phyloP scores from a whole-genome alignment of 2,888 invertebrate genomes.

The Platynereis dumerilii region DNA sequence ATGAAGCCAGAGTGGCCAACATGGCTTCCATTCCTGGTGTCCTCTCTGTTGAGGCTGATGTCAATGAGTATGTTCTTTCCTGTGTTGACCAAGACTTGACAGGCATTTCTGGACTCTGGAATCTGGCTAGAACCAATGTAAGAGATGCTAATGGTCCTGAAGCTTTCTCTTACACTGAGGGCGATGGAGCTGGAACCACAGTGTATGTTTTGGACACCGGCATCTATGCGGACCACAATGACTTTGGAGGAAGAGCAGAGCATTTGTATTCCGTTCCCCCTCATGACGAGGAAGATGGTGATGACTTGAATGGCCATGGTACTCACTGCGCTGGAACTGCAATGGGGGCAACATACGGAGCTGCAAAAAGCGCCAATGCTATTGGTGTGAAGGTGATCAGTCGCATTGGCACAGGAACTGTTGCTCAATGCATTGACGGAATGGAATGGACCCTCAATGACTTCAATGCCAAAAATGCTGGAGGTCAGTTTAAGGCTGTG shows the following conservation, averaged over 20 bases:
- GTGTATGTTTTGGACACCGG: slow-evolving; percentile 1
- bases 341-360: background rate
- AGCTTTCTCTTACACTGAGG: background rate
- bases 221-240: background rate
- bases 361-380: background rate
- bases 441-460: slow-evolving; percentile 14
- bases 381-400: background rate
- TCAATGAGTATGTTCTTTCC: no score
- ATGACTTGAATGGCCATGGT: background rate
- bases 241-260: background rate
- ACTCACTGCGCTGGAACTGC: slow-evolving; percentile 2
- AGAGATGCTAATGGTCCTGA: no score
- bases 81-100: no score
- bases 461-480: slow-evolving; percentile 7
- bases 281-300: background rate
- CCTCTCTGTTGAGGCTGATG: no score
- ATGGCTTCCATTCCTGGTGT: no score
- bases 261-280: background rate
- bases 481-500: slow-evolving; percentile 9
- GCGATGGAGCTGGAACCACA: background rate
- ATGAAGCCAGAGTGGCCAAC: no score
- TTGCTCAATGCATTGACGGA: slow-evolving; percentile 3
- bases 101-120: no score
- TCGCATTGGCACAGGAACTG: background rate
- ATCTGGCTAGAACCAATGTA: no score